Evolutionary conservation across 2,113 vertebrate genomes (phyloP).

Genomic region (Leucosticte australis): DNA sequence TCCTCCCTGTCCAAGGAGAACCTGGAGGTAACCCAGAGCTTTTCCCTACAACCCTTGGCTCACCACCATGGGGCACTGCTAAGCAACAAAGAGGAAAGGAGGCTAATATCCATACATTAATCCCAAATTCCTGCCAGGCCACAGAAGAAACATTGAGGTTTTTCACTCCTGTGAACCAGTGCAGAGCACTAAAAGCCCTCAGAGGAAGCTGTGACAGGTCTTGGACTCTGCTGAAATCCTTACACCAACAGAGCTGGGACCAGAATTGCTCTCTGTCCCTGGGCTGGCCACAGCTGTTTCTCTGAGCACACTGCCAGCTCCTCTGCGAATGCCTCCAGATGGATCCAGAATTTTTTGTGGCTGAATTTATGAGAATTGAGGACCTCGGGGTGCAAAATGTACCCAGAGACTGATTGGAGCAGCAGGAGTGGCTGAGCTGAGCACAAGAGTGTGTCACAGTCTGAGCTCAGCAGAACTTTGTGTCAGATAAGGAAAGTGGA

Average conservation of each 20-base stretch:
- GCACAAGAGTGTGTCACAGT: neutral
- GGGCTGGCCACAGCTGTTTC: neutral
- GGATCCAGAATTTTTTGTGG: neutral
- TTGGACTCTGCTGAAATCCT: neutral
- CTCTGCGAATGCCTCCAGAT: neutral
- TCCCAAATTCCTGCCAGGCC: neutral
- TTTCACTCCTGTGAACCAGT: neutral
- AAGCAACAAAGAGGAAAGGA: neutral
- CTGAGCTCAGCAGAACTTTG: neutral
- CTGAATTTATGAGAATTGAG: neutral
- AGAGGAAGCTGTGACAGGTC: neutral
- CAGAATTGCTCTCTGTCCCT: neutral
- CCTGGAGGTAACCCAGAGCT: neutral
- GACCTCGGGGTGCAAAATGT: neutral
- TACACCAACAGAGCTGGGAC: neutral
- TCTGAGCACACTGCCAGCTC: neutral
- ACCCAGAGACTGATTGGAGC: rapidly evolving
- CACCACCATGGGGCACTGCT: neutral
- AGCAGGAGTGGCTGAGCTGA: neutral
- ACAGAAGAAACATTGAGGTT: neutral
- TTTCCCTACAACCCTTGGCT: neutral
- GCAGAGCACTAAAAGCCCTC: neutral
- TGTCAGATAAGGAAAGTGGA: neutral
- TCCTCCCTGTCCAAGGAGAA: neutral
- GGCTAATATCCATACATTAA: neutral